These are phyloP conservation scores for Carpatolechia fugitivella DNA, from an alignment of 2,888 invertebrate species.

Conservation along the genomic window DNA sequence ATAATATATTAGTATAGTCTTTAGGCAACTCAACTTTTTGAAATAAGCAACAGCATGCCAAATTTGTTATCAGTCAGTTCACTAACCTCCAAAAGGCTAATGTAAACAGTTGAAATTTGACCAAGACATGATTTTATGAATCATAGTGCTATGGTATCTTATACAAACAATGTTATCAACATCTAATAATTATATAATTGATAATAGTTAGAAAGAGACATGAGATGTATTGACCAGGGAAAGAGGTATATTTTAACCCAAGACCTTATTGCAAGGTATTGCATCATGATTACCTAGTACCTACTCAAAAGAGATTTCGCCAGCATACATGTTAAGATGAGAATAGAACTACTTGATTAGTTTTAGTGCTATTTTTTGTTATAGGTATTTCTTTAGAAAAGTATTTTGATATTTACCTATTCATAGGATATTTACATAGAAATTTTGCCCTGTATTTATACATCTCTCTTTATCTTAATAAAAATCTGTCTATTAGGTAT, in stretches of 20 bases:
- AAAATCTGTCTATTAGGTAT: too few relatives aligned
- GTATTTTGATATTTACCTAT: too few relatives aligned
- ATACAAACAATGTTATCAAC: conserved; percentile 1
- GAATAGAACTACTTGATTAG: too few relatives aligned
- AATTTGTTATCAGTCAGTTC: background rate
- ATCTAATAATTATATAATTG: background rate
- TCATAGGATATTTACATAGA: too few relatives aligned
- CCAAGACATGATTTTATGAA: background rate
- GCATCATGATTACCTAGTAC: conserved; percentile 27
- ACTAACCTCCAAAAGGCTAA: background rate
- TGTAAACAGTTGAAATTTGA: conserved; percentile 9
- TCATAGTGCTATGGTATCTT: background rate
- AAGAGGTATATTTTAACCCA: conserved; percentile 4
- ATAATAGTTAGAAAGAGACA: conserved; percentile 1
- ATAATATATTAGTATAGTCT: too few relatives aligned
- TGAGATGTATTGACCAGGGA: background rate
- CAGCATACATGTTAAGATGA: background rate
- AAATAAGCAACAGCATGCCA: background rate
- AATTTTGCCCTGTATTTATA: too few relatives aligned
- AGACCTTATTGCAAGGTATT: conserved; percentile 25
- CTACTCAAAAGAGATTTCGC: background rate
- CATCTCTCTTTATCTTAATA: too few relatives aligned
- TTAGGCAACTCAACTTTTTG: background rate
- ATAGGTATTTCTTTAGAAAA: too few relatives aligned
- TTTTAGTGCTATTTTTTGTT: too few relatives aligned